Percentiles rank a stretch among this genome's conserved stretches.
These are phyloP conservation scores for Drosophila picticornis DNA, from an alignment of 2,888 invertebrate species.

Conservation along the genomic window DNA sequence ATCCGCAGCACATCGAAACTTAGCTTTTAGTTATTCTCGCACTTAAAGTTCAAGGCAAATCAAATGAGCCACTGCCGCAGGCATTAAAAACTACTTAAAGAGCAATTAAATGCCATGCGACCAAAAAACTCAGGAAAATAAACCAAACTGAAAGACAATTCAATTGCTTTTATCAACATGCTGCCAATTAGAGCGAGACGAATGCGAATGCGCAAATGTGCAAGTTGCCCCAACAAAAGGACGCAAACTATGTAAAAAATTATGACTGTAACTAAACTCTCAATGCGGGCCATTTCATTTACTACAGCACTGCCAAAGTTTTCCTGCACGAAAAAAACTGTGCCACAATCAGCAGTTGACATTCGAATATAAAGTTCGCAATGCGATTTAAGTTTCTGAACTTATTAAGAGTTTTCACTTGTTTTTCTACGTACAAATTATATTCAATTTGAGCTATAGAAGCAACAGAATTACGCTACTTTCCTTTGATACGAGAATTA, in stretches of 20 bases:
- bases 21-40: neutral
- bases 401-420: neutral
- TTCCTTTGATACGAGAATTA: neutral
- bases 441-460: neutral
- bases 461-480: neutral
- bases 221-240: slow-evolving; percentile 23
- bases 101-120: slow-evolving; percentile 65
- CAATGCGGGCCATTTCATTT: slow-evolving; percentile 64
- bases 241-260: slow-evolving; percentile 68
- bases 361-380: neutral
- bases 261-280: slow-evolving; percentile 76
- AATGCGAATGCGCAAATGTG: slow-evolving; percentile 32
- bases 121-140: slow-evolving; percentile 24
- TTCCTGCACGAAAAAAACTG: neutral
- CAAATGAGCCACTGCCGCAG: slow-evolving; percentile 13
- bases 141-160: slow-evolving; percentile 42
- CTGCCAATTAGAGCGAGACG: slow-evolving; percentile 67
- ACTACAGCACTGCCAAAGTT: slow-evolving; percentile 58
- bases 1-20: slow-evolving; percentile 5
- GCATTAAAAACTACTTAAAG: slow-evolving; percentile 70
- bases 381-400: neutral
- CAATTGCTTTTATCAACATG: slow-evolving; percentile 75
- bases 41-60: slow-evolving; percentile 2
- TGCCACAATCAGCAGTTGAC: slow-evolving; percentile 6
- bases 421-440: no score